These are phyloP conservation scores for Botia kubotai DNA, from an alignment of 2,797 vertebrate species.

Conservation along the genomic window DNA sequence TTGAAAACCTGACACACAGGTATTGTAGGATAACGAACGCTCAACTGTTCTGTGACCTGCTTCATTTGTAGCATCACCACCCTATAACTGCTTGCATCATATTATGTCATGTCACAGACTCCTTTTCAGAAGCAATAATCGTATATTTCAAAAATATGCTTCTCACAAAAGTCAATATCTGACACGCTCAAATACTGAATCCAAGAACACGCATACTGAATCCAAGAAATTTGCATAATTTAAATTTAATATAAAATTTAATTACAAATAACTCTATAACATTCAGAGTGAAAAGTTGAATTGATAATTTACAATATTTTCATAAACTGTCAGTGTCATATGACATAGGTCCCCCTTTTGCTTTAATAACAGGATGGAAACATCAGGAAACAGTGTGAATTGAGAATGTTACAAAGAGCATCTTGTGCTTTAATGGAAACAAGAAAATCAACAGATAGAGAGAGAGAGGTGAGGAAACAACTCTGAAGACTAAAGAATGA, in stretches of 20 bases:
- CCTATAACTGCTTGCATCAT: slow-evolving; percentile 43
- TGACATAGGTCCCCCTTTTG: too few relatives aligned
- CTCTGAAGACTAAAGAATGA: neutral
- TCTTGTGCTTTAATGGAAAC: too few relatives aligned
- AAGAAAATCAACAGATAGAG: too few relatives aligned
- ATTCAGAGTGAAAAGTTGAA: too few relatives aligned
- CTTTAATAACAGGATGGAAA: too few relatives aligned
- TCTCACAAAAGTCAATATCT: neutral
- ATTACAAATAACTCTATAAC: too few relatives aligned
- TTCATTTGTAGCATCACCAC: slow-evolving; percentile 37
- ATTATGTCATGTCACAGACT: slow-evolving; percentile 27
- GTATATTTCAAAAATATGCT: neutral
- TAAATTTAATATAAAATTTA: too few relatives aligned
- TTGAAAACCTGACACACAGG: slow-evolving; percentile 67
- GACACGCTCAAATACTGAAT: neutral
- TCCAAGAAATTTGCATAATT: neutral
- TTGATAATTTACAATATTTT: too few relatives aligned
- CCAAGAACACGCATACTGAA: neutral
- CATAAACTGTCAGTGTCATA: too few relatives aligned
- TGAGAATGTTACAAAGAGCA: too few relatives aligned
- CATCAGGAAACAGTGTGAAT: too few relatives aligned
- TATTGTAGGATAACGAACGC: slow-evolving; percentile 65
- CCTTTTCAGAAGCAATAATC: neutral
- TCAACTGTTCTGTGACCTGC: slow-evolving; percentile 48
- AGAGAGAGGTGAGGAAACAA: too few relatives aligned